phyloP scores from a whole-genome alignment of 1,140 invertebrate genomes.

The Anastrepha obliqua region DNA sequence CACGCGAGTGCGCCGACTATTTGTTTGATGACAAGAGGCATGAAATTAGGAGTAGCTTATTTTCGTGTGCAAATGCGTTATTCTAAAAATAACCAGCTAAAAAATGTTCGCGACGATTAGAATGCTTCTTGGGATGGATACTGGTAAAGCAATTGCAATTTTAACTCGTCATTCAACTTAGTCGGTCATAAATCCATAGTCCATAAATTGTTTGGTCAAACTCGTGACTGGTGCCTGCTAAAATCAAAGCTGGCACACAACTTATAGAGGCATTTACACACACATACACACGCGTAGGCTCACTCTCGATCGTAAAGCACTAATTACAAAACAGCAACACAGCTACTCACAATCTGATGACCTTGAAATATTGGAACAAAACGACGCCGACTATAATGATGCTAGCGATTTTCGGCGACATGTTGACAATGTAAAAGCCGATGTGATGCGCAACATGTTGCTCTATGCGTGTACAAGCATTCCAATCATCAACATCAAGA shows the following conservation, averaged over 20 bases:
- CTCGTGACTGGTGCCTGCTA: background rate
- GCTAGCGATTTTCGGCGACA: slow-evolving; percentile 47
- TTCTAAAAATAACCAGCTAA: background rate
- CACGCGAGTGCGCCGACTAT: no score
- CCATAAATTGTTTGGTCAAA: slow-evolving; percentile 23
- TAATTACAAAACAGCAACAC: background rate
- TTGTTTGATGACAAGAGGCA: no score
- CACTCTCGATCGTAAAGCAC: background rate
- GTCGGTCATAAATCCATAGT: background rate
- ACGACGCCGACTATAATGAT: background rate
- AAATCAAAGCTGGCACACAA: background rate
- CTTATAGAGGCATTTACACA: background rate
- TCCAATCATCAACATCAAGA: background rate
- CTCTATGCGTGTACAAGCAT: background rate
- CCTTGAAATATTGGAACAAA: slow-evolving; percentile 1
- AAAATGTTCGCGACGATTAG: background rate
- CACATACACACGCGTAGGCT: background rate
- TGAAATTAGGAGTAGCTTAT: no score
- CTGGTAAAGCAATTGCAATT: background rate
- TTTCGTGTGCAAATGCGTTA: no score
- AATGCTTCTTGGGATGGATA: background rate
- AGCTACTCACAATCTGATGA: background rate
- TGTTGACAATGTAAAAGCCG: background rate
- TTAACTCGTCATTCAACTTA: background rate
- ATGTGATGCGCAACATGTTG: slow-evolving; percentile 22